Conservation (phyloP, 2,888 invertebrate species). For the Xestia ashworthii region DNA sequence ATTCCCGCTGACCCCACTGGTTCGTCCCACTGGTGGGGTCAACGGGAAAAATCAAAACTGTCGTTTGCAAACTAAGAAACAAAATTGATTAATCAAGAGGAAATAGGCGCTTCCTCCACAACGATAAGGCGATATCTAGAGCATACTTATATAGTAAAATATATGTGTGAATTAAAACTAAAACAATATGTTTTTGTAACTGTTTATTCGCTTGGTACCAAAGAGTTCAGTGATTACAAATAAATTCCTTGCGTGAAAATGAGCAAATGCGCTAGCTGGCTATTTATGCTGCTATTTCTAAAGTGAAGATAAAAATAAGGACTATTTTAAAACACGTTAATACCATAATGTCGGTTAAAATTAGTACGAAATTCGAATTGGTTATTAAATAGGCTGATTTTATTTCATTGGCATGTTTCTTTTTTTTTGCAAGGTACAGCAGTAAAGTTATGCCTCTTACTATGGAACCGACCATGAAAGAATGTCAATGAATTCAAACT, state of each 20-base stretch:
- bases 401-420: neutral
- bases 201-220: slow-evolving; percentile 58
- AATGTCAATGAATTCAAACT: neutral
- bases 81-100: neutral
- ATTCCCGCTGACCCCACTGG: too few species aligned
- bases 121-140: neutral
- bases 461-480: neutral
- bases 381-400: neutral
- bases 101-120: neutral
- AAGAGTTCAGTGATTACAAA: slow-evolving; percentile 48
- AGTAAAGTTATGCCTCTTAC: neutral
- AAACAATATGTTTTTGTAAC: slow-evolving; percentile 25
- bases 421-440: too few species aligned
- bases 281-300: slow-evolving; percentile 47
- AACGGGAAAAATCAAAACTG: too few species aligned
- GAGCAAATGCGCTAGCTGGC: slow-evolving; percentile 59
- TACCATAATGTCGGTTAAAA: slow-evolving; percentile 6
- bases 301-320: slow-evolving; percentile 29
- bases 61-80: neutral
- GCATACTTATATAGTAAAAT: neutral
- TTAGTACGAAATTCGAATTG: slow-evolving; percentile 12
- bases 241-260: slow-evolving; percentile 55
- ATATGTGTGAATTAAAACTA: slow-evolving; percentile 16
- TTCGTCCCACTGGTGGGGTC: too few species aligned
- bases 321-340: slow-evolving; percentile 15